Conservation (phyloP, 37 sponge, comb jelly and placozoan species). For the Cliona cf. orientalis region DNA sequence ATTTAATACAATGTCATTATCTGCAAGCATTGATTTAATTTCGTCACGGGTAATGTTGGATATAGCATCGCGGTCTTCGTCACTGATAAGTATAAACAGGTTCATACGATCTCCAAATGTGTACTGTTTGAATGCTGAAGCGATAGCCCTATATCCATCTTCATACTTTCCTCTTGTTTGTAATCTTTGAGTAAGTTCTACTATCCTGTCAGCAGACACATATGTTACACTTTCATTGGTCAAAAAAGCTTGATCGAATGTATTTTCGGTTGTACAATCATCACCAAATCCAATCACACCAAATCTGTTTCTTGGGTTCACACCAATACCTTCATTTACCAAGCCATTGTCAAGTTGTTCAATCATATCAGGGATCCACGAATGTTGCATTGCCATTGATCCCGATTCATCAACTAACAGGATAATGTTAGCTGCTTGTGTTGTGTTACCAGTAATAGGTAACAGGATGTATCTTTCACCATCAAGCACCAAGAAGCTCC, state of each 20-base stretch:
- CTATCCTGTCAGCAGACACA: constrained; percentile 19
- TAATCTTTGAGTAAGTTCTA: constrained; percentile 4
- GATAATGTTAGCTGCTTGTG: constrained; percentile 62
- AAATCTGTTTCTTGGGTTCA: constrained; percentile 39
- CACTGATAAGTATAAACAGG: constrained; percentile 76
- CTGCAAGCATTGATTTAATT: constrained; percentile 23
- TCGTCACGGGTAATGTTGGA: constrained; percentile 12
- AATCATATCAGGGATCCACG: constrained; percentile 66
- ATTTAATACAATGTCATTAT: constrained; percentile 33
- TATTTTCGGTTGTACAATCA: background rate
- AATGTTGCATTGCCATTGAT: constrained; percentile 83
- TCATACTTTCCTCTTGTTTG: constrained; percentile 41
- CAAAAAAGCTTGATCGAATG: constrained; percentile 3
- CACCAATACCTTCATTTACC: constrained; percentile 43
- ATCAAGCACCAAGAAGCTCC: constrained; percentile 18
- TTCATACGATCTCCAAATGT: constrained; percentile 27
- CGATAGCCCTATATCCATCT: constrained; percentile 79
- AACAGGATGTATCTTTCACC: background rate
- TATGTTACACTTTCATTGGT: background rate
- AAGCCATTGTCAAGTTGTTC: constrained; percentile 49
- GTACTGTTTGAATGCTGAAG: constrained; percentile 41
- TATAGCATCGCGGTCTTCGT: constrained; percentile 68
- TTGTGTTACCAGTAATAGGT: background rate
- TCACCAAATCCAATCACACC: constrained; percentile 80
- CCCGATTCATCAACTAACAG: constrained; percentile 88